A percentile compares a stretch with the other conserved stretches of the same genome.
Conservation (phyloP, 1,140 invertebrate species). For the Cephus cinctus region DNA sequence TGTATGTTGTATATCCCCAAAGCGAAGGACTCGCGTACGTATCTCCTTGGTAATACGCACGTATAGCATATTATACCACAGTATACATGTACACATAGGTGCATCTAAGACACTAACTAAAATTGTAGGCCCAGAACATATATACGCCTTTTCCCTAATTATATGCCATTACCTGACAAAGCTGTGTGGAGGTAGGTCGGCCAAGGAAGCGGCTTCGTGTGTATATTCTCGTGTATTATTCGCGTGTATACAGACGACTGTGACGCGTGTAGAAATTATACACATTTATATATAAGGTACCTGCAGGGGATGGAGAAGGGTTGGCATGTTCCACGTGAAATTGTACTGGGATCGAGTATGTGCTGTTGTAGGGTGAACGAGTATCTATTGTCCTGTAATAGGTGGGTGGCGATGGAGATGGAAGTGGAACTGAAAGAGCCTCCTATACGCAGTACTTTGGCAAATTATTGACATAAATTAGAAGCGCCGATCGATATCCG, state of each 20-base stretch:
- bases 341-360: not conserved
- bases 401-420: constrained; percentile 7
- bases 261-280: no score
- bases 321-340: constrained; percentile 3
- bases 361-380: not conserved
- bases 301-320: no score
- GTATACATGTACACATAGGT: no score
- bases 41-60: no score
- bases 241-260: no score
- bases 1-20: no score
- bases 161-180: constrained; percentile 27
- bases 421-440: constrained; percentile 14
- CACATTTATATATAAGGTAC: no score
- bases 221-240: no score
- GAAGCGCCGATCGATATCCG: constrained; percentile 4
- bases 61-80: no score
- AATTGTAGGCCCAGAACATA: constrained; percentile 31
- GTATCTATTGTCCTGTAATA: constrained; percentile 23
- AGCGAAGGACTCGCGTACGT: no score
- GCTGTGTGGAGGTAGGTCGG: not conserved
- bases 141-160: constrained; percentile 22
- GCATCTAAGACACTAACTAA: constrained; percentile 25
- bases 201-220: not conserved
- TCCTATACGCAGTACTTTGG: constrained; percentile 1
- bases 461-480: constrained; percentile 14